These are phyloP conservation scores for Percopsis transmontana DNA, from an alignment of 2,113 vertebrate genomes.

Conservation along the genomic window DNA sequence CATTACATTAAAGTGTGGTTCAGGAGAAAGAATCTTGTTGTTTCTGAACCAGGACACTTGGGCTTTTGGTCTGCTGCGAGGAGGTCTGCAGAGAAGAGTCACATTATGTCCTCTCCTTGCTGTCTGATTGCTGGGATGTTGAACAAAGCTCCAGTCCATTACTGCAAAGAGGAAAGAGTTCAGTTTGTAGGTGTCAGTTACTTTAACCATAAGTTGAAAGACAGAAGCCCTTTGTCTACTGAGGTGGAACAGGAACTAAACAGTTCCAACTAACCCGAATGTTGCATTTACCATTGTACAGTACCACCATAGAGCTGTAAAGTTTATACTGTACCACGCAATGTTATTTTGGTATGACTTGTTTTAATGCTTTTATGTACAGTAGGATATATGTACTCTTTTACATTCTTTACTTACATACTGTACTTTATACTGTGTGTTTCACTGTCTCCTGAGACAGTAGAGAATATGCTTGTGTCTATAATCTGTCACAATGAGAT, in stretches of 20 bases:
- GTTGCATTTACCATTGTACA: no score
- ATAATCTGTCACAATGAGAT: no score
- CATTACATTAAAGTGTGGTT: constrained; percentile 34
- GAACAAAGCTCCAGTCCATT: constrained; percentile 75
- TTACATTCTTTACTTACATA: no score
- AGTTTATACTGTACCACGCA: no score
- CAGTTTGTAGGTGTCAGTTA: neutral
- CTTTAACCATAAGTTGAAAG: neutral
- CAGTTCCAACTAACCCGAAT: no score
- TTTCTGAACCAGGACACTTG: constrained; percentile 77
- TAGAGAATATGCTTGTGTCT: no score
- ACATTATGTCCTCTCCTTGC: constrained; percentile 62
- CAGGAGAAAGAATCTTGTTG: constrained; percentile 50
- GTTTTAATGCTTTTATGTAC: no score
- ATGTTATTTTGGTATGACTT: no score
- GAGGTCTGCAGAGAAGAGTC: constrained; percentile 71
- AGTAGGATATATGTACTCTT: no score
- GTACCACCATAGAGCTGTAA: no score
- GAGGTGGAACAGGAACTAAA: neutral
- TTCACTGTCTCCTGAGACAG: no score
- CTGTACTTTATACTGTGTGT: no score
- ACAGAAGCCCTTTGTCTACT: neutral
- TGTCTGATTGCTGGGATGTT: constrained; percentile 66
- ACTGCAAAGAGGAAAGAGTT: constrained; percentile 54
- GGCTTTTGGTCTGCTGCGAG: constrained; percentile 67